Evolutionary conservation across 2,888 invertebrate genomes (phyloP).

Genomic region (Podotricha telesiphe): DNA sequence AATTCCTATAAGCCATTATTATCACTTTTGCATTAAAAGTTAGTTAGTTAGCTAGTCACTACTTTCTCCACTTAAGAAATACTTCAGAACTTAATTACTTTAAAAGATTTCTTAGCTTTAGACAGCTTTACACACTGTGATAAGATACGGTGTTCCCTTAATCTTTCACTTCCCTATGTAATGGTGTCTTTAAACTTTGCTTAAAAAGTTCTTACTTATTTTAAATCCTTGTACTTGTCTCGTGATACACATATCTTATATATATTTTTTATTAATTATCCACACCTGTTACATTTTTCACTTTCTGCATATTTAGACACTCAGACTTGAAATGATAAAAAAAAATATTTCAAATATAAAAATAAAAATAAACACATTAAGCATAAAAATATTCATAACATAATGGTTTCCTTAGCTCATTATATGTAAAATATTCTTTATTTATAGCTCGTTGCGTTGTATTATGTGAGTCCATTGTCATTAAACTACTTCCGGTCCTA

Average conservation of each 20-base stretch:
- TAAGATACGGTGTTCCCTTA: slow-evolving; percentile 18
- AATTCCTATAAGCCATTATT: too few species aligned
- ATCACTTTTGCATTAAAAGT: too few species aligned
- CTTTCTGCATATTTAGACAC: too few species aligned
- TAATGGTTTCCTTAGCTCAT: background rate
- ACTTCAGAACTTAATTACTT: background rate
- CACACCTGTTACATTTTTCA: too few species aligned
- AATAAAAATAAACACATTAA: too few species aligned
- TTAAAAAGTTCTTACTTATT: background rate
- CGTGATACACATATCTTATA: too few species aligned
- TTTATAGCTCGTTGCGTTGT: background rate
- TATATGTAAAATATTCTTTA: slow-evolving; percentile 14
- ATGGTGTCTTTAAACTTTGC: slow-evolving; percentile 9
- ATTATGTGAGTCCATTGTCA: slow-evolving; percentile 19
- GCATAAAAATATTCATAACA: background rate
- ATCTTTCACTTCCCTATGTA: slow-evolving; percentile 19
- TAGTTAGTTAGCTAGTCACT: too few species aligned
- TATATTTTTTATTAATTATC: too few species aligned
- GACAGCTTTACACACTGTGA: background rate
- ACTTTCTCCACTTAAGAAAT: background rate
- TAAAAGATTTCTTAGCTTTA: background rate
- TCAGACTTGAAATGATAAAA: too few species aligned
- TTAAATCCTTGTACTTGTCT: background rate
- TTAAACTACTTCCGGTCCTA: slow-evolving; percentile 16
- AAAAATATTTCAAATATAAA: too few species aligned